phyloP scores from a whole-genome alignment of 2,113 vertebrate species.

The Melanocharis versteri region DNA sequence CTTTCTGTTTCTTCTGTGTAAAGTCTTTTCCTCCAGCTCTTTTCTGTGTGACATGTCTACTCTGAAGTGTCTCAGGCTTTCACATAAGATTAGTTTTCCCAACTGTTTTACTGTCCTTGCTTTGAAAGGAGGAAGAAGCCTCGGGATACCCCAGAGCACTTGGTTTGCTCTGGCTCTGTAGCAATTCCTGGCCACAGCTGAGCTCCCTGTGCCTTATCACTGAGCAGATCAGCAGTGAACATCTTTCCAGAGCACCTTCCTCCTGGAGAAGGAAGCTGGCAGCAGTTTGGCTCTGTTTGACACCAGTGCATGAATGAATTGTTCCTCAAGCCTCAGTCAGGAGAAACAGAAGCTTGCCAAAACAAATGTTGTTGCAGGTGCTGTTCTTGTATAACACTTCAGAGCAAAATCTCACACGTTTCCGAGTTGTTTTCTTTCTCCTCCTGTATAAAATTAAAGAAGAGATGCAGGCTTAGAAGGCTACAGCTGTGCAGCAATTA shows the following conservation, averaged over 20 bases:
- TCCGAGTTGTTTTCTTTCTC: not conserved
- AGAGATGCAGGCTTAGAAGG: not conserved
- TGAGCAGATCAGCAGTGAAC: not conserved
- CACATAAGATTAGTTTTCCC: not conserved
- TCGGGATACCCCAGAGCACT: fast-evolving
- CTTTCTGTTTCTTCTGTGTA: not conserved
- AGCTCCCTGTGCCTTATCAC: not conserved
- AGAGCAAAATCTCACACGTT: not conserved
- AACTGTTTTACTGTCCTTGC: not conserved
- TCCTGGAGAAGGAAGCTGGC: not conserved
- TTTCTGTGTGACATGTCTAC: not conserved
- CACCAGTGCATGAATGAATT: not conserved
- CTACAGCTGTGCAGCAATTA: not conserved
- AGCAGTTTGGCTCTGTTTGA: not conserved
- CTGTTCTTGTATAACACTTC: not conserved
- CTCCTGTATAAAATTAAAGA: not conserved
- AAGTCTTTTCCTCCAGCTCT: not conserved
- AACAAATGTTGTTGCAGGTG: slow-evolving; percentile 7
- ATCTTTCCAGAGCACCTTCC: not conserved
- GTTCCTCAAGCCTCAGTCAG: not conserved
- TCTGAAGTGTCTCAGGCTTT: not conserved
- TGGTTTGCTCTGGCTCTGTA: not conserved
- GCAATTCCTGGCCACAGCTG: not conserved
- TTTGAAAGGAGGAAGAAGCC: not conserved
- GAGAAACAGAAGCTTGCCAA: not conserved